phyloP scores from a whole-genome alignment of 1,140 invertebrate species.

The Cecropterus lyciades region DNA sequence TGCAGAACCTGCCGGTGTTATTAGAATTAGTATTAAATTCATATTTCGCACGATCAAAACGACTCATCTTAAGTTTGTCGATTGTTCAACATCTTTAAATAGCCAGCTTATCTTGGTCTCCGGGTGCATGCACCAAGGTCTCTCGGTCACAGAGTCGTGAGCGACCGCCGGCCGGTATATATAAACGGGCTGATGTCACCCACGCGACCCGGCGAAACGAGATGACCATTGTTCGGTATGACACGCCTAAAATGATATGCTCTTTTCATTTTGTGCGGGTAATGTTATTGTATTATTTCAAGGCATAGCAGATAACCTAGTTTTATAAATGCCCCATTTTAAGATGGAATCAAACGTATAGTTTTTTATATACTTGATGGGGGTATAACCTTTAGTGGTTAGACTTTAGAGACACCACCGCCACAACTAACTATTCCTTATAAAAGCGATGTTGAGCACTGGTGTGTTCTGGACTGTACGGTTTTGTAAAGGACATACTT shows the following conservation, averaged over 20 bases:
- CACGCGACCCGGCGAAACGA: slow-evolving; percentile 7
- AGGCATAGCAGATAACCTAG: not conserved
- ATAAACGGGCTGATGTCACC: slow-evolving; percentile 42
- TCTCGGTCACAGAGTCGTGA: slow-evolving; percentile 30
- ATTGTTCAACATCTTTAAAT: slow-evolving; percentile 5
- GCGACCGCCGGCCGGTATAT: slow-evolving; percentile 31
- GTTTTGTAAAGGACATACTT: too few relatives aligned
- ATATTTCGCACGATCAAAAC: too few relatives aligned
- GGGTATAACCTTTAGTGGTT: too few relatives aligned
- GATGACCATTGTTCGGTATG: slow-evolving; percentile 11
- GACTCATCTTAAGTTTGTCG: not conserved
- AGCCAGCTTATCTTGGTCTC: slow-evolving; percentile 16
- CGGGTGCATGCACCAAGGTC: slow-evolving; percentile 36
- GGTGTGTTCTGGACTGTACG: too few relatives aligned
- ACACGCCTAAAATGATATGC: not conserved
- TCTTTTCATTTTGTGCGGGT: slow-evolving; percentile 5
- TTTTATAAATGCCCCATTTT: not conserved
- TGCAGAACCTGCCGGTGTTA: too few relatives aligned
- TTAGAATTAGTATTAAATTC: too few relatives aligned
- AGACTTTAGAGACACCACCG: too few relatives aligned
- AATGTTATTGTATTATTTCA: slow-evolving; percentile 13
- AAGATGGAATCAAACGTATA: too few relatives aligned
- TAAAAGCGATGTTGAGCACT: too few relatives aligned
- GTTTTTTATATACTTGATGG: too few relatives aligned
- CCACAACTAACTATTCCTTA: too few relatives aligned